These are phyloP conservation scores for Suricata suricatta DNA, from an alignment of 2,113 vertebrate species.

Conservation along the genomic window DNA sequence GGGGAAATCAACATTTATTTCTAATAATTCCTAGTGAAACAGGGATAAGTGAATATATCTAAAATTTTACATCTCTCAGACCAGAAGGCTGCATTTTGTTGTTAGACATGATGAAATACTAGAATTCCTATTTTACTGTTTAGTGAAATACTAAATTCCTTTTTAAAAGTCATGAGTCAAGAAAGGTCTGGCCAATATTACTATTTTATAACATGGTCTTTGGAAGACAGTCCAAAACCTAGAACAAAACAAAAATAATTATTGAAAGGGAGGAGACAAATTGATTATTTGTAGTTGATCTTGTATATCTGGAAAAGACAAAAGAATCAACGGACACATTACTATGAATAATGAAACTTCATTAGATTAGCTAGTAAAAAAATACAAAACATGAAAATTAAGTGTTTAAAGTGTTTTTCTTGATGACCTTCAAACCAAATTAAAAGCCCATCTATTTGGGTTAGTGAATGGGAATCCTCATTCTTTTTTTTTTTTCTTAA, in stretches of 20 bases:
- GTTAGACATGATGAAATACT: constrained; percentile 16
- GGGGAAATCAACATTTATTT: neutral
- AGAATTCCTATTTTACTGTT: constrained; percentile 54
- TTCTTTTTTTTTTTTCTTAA: neutral
- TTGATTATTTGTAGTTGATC: constrained; percentile 33
- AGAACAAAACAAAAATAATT: constrained; percentile 10
- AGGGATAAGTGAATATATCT: neutral
- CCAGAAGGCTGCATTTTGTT: constrained; percentile 47
- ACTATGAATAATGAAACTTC: constrained; percentile 21
- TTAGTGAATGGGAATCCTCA: constrained; percentile 26
- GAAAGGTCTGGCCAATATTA: neutral
- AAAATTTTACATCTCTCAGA: constrained; percentile 19
- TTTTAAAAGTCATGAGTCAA: constrained; percentile 22
- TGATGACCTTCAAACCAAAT: constrained; percentile 39
- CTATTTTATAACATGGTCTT: constrained; percentile 32
- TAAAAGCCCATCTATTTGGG: neutral
- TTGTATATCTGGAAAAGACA: neutral
- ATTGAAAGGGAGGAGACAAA: neutral
- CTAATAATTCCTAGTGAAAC: neutral
- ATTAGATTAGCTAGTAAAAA: neutral
- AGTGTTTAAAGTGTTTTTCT: neutral
- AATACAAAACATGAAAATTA: neutral
- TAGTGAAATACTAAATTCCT: constrained; percentile 49
- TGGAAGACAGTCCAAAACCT: neutral
- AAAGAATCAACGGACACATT: constrained; percentile 22